Evolutionary conservation across 2,797 vertebrate genomes (phyloP), one percentile per base, ranked within the genome.

Genomic region (Gymnopithys bicolor): DNA sequence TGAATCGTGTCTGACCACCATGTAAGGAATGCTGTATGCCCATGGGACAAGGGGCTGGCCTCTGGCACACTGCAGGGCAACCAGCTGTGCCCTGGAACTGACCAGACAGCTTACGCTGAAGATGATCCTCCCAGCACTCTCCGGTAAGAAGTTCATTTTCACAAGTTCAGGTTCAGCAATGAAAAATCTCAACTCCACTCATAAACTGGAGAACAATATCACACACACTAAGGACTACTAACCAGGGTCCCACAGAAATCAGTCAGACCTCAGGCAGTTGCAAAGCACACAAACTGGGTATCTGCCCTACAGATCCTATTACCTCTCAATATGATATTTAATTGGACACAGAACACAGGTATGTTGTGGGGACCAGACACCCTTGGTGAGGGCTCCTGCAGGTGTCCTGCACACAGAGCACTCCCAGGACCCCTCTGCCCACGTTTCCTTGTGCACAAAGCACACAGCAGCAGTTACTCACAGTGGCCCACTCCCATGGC

Each of bases 401-500:
- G 7, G 3, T 55, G 30, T 37, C 27, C 67, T 43, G 5, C 2
- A 2, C 77, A 76, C 13, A 89, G 16, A 87, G 41, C 58, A 60
- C 89, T 83, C 60, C 79, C 63, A 5, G 0, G 8, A 24, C 24
- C 46, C 45, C 60, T 59, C 18, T 53, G n/a, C 43, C 53, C n/a
- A 4, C 0, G 1, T 13, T 22, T 64, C 60, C 49, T 28, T 33
- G 49, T 5, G 4, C 13, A 46, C 30, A 52, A 48, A 70, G 27
- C 28, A 81, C 55, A 63, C 32, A 78, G 81, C 51, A 75, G 51
- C 41, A 82, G 55, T 25, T 97, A 99, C 99, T 99, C 96, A 99
- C 99, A 99, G 98, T 99, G 99, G 84, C 99, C 99, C 66, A 99
- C 99, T 84, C 99, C 99, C 99, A 99, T 99, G 97, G 98, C 99